Base-by-base conservation (phyloP, 2,113 vertebrate genomes). In the Neogobius melanostomus region DNA sequence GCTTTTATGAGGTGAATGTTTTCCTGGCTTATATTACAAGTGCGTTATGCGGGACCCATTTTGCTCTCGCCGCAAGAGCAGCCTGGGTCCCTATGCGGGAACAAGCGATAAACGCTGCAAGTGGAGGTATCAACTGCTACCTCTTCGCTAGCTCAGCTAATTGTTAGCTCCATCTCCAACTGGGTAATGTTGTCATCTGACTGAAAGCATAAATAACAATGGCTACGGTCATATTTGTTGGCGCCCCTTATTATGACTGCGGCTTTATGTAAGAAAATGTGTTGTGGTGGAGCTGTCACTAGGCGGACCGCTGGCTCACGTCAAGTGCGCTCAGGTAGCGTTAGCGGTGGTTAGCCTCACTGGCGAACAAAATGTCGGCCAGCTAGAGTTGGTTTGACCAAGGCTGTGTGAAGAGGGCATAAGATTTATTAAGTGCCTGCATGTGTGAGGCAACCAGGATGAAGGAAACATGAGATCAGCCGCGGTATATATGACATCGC, bases 321-420 rank as follows among this genome's bases (percentile, higher is more conserved):
- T 65, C 64, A 75, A 80, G 73, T 71, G 69, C 69, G 54, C 83
- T 84, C 78, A 88, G 88, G 85, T 90, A 80, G 70, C 63, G 74
- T 61, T 85, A 87, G 83, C 87, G 53, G 69, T 70, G 81, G 87
- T 81, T 92, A 88, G 89, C 86, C 59, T 84, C 84, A 84, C 85
- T 64, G 72, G 81, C 77, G 91, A 89, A 95, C 95, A 96, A 96
- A 94, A 97, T 97, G 95, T 97, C 96, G 90, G 95, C 95, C 95
- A 94, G 94, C 68, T 76, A 62, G 75, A 83, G 66, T 77, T 83
- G 72, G 72, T 75, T 57, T 87, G 80, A 81, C 82, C 82, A 77
- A 67, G 68, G 64, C 80, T 82, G 72, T 81, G 49, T 63, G 52
- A 79, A 64, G 17, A 51, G 64, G 78, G 62, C 48, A 80, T 14